A percentile compares a stretch with the other conserved stretches of the same genome.
phyloP scores from a whole-genome alignment of 2,888 invertebrate species.

The Ophioninae sp. region DNA sequence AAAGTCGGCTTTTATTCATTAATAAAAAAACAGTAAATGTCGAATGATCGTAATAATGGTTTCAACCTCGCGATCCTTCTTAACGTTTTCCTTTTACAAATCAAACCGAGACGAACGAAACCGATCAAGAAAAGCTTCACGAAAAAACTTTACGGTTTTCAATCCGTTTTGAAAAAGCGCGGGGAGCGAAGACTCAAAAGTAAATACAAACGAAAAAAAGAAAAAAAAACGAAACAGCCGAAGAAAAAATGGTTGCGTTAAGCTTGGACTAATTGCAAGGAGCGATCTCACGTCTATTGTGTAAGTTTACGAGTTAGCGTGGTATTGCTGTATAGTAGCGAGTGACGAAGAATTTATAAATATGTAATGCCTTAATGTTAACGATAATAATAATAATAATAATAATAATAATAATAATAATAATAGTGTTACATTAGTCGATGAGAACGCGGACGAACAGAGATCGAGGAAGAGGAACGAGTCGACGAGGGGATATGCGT shows the following conservation, averaged over 20 bases:
- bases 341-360: conserved; percentile 77
- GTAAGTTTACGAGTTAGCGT: conserved; percentile 77
- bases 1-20: no score
- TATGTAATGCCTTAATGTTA: conserved; percentile 81
- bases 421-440: conserved; percentile 78
- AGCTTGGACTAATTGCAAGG: conserved; percentile 80
- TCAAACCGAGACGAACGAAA: neutral
- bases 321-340: conserved; percentile 77
- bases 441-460: conserved; percentile 54
- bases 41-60: no score
- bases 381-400: conserved; percentile 79
- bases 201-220: neutral
- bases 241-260: conserved; percentile 65
- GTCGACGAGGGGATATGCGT: no score
- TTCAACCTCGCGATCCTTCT: no score
- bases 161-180: conserved; percentile 59
- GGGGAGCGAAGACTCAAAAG: neutral
- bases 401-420: no score
- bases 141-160: conserved; percentile 46
- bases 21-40: no score
- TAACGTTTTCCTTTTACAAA: no score
- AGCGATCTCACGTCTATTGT: conserved; percentile 80
- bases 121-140: conserved; percentile 25
- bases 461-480: conserved; percentile 27
- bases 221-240: neutral